phyloP scores from a whole-genome alignment of 2,113 vertebrate species.

The Labrus mixtus region DNA sequence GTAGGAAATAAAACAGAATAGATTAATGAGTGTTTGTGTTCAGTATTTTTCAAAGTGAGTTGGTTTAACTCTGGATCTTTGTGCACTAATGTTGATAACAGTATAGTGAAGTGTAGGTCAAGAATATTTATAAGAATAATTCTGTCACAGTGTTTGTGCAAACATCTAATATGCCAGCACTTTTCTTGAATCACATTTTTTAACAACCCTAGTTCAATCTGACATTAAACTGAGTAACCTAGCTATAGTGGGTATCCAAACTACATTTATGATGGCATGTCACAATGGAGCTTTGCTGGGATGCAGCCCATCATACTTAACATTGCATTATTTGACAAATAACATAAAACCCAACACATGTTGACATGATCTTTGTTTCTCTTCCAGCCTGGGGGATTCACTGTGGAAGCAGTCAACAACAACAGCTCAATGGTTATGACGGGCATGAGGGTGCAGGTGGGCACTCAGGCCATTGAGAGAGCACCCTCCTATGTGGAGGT shows the following conservation, averaged over 20 bases:
- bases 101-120: too few species aligned
- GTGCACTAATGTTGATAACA: too few species aligned
- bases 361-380: slow-evolving; percentile 5
- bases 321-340: background rate
- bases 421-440: slow-evolving; percentile 99
- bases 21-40: too few species aligned
- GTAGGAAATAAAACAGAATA: too few species aligned
- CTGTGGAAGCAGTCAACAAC: slow-evolving; percentile 95
- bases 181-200: too few species aligned
- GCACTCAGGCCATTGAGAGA: slow-evolving; percentile 94
- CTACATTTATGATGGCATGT: slow-evolving; percentile 1
- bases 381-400: slow-evolving; percentile 94
- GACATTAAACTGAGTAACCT: background rate
- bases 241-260: background rate
- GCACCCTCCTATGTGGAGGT: slow-evolving; percentile 96
- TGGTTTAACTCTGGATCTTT: too few species aligned
- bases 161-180: too few species aligned
- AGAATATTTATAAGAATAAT: too few species aligned
- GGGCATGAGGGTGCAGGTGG: slow-evolving; percentile 96
- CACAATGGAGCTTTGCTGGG: background rate
- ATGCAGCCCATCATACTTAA: background rate
- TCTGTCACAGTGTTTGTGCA: too few species aligned
- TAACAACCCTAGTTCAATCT: too few species aligned
- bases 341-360: background rate
- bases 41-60: too few species aligned